Conservation (phyloP, 1,140 invertebrate genomes). For the Drosophila saltans region DNA sequence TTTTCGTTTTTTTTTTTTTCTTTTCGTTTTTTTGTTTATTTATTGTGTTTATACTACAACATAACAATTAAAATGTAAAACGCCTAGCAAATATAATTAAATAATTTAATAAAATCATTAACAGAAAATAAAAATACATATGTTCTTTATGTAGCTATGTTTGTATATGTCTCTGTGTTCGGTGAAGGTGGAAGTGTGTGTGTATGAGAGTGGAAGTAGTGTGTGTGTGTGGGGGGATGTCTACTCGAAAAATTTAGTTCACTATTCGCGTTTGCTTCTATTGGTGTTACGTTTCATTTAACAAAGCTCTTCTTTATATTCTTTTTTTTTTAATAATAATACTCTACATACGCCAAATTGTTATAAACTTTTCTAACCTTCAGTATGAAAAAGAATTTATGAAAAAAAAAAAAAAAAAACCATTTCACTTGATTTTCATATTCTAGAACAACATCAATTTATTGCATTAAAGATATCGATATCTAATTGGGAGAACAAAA, state of each 20-base stretch:
- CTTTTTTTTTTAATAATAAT: not conserved
- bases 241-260: not conserved
- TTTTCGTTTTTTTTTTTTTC: slow-evolving; percentile 16
- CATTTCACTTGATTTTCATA: no score
- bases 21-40: slow-evolving; percentile 53
- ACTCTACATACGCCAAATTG: slow-evolving; percentile 3
- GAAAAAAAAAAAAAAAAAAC: no score
- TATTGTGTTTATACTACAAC: slow-evolving; percentile 76
- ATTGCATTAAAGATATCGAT: no score
- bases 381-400: no score
- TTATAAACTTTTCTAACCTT: no score
- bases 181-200: slow-evolving; percentile 3
- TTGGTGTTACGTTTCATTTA: not conserved
- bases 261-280: not conserved
- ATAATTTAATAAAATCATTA: slow-evolving; percentile 82
- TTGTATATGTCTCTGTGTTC: slow-evolving; percentile 14
- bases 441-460: no score
- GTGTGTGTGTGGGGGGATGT: not conserved
- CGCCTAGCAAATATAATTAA: slow-evolving; percentile 78
- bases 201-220: not conserved
- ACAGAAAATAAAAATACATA: slow-evolving; percentile 63
- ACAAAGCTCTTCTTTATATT: not conserved
- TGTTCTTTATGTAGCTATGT: slow-evolving; percentile 18
- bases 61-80: slow-evolving; percentile 80
- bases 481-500: no score